Evolutionary conservation across 1,140 invertebrate genomes (phyloP), one percentile per base, ranked within the genome.

Genomic region (Caenorhabditis tropicalis): DNA sequence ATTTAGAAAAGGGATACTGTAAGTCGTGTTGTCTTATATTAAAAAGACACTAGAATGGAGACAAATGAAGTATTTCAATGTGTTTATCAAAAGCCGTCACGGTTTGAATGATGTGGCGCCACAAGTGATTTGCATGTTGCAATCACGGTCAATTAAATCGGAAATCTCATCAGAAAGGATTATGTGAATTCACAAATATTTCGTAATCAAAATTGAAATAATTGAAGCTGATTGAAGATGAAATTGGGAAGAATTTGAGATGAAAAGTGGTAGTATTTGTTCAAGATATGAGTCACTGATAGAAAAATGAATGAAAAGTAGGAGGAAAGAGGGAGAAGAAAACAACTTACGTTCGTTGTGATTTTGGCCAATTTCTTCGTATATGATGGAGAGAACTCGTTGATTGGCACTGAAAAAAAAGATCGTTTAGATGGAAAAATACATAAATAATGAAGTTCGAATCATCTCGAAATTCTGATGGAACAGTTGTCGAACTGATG

Each of bases 81-180:
- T n/a, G n/a, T n/a, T n/a, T n/a, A n/a, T n/a, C n/a, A n/a, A 51
- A 51, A n/a, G 21, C 21, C 53, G 53, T 56, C 53, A 56, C 53
- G 53, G 53, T 56, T 56, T 21, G 49, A 51, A 51, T 51, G 19
- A 51, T 51, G 49, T 51, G 21, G 24, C 53, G 53, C 53, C 9
- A 27, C 49, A 36, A 74, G 36, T 74, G 65, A 74, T 74, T 74
- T 74, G 65, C 65, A 74, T 74, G 65, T 74, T 74, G 65, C 65
- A 39, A 74, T 74, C 65, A 74, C 65, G 65, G 65, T 74, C 65
- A 36, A 74, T 74, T 74, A 74, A 36, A 43, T 43, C 65, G 36
- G 29, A 33, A 65, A 65, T 65, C 58, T 31, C 29, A 65, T 65
- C 31, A 33, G 24, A 29, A 36, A 65, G 58, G 58, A 65, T 65